These are phyloP conservation scores for Agonopterix heracliana DNA, from an alignment of 2,888 invertebrate genomes.

Conservation along the genomic window DNA sequence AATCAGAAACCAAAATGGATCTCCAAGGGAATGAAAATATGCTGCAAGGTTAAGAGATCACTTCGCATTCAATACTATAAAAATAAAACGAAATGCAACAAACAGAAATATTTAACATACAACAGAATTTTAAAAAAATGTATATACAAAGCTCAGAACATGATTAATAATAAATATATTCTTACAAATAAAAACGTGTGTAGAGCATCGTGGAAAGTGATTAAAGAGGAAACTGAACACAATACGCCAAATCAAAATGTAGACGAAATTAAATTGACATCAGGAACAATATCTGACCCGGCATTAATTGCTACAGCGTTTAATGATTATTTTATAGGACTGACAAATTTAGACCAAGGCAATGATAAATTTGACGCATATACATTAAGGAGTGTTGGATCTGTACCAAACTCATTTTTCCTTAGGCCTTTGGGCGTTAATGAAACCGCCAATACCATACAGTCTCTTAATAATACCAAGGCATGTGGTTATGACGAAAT, in stretches of 20 bases:
- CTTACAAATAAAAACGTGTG: neutral
- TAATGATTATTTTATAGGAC: neutral
- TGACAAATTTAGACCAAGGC: neutral
- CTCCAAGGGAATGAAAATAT: neutral
- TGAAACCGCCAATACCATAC: neutral
- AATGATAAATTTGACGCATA: neutral
- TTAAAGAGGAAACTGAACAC: neutral
- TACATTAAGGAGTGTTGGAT: neutral
- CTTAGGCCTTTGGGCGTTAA: neutral
- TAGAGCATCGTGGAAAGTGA: neutral
- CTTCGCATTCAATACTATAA: neutral
- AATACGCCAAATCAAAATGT: neutral
- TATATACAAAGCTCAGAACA: neutral
- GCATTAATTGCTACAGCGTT: neutral
- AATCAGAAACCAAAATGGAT: neutral
- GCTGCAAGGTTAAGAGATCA: neutral
- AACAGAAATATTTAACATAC: neutral
- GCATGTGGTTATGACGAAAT: neutral
- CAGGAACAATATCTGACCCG: neutral
- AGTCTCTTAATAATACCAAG: constrained; percentile 3
- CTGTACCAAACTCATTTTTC: too few species aligned
- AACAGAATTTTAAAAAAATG: neutral
- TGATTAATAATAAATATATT: neutral
- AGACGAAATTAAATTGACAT: neutral
- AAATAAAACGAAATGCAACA: neutral